These are phyloP conservation scores for Grantiella picta DNA, from an alignment of 2,113 vertebrate genomes.

Conservation along the genomic window DNA sequence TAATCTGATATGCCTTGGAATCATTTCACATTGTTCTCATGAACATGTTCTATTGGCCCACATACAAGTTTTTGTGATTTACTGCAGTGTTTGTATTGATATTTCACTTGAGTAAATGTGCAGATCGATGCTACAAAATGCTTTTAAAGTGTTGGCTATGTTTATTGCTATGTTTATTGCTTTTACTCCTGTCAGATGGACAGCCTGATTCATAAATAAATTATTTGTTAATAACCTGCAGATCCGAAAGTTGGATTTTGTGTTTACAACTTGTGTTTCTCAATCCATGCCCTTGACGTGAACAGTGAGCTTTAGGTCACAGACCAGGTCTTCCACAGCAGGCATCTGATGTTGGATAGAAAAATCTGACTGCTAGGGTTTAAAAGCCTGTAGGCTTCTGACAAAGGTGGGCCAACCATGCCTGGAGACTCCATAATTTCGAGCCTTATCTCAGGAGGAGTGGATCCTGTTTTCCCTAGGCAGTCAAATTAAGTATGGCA, in stretches of 20 bases:
- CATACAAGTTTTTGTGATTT: neutral
- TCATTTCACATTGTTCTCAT: neutral
- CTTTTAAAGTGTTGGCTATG: neutral
- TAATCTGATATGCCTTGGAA: neutral
- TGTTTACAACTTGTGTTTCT: neutral
- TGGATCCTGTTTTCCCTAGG: neutral
- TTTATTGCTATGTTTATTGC: neutral
- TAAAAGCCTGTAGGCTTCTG: neutral
- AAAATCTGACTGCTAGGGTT: neutral
- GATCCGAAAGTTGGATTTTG: neutral
- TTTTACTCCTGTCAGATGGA: neutral
- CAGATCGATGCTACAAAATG: neutral
- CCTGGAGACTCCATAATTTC: neutral
- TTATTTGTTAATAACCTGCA: neutral
- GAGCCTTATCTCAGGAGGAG: neutral
- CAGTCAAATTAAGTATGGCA: neutral
- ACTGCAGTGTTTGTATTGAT: neutral
- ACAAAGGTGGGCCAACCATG: neutral
- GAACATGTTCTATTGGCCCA: neutral
- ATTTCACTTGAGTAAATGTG: neutral
- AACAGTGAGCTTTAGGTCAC: neutral
- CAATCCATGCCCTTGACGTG: neutral
- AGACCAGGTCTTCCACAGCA: neutral
- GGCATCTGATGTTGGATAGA: neutral
- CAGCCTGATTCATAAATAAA: neutral